A percentile compares a stretch with the other conserved stretches of the same genome.
Evolutionary conservation across 2,888 invertebrate genomes (phyloP).

Genomic region (Bellardia pandia): DNA sequence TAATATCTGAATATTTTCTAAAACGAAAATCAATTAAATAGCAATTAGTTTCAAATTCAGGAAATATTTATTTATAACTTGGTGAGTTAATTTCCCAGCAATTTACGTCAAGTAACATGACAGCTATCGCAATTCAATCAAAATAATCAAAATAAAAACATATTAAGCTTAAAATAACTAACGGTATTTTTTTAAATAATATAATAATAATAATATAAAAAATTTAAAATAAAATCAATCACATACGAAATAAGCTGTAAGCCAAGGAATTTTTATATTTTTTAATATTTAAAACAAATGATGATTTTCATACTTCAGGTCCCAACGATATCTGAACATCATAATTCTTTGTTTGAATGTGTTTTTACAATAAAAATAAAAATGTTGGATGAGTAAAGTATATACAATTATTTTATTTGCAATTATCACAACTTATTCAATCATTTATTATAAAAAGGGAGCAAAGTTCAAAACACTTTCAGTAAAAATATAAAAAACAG

Average conservation of each 20-base stretch:
- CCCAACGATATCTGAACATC: too few species aligned
- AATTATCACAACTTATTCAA: slow-evolving; percentile 2
- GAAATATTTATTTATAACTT: slow-evolving; percentile 16
- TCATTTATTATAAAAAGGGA: slow-evolving; percentile 5
- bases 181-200: too few species aligned
- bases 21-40: background rate
- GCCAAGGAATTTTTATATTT: too few species aligned
- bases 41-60: background rate
- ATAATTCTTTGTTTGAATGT: too few species aligned
- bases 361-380: background rate
- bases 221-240: too few species aligned
- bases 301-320: too few species aligned
- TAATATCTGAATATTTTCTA: background rate
- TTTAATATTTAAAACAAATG: too few species aligned
- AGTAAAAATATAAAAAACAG: background rate
- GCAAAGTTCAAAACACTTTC: slow-evolving; percentile 65
- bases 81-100: slow-evolving; percentile 2
- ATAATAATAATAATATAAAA: too few species aligned
- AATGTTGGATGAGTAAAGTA: background rate
- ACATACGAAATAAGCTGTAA: too few species aligned
- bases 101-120: slow-evolving; percentile 29
- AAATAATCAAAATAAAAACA: too few species aligned
- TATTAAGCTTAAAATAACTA: too few species aligned
- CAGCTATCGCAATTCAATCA: too few species aligned
- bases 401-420: slow-evolving; percentile 3